Percentiles rank a stretch among this genome's conserved stretches.
Conservation (phyloP, 2,888 invertebrate species). For the Philonicus albiceps region DNA sequence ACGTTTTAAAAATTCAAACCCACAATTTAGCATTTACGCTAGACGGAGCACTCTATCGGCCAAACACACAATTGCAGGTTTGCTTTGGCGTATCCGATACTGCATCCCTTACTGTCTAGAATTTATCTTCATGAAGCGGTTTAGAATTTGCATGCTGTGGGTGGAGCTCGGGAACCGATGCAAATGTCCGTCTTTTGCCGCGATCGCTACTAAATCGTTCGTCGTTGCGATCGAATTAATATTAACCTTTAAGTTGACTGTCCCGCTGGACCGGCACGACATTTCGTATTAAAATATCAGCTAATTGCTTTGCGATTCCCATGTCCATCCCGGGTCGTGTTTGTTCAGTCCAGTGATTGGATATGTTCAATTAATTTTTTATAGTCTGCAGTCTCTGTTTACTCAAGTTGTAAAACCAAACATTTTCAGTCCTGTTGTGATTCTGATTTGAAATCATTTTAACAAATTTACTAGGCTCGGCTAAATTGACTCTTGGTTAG, state of each 20-base stretch:
- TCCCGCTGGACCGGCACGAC: background rate
- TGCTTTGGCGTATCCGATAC: constrained; percentile 44
- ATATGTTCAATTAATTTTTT: constrained; percentile 32
- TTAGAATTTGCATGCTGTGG: background rate
- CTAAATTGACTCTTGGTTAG: background rate
- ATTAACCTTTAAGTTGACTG: background rate
- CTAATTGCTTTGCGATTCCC: constrained; percentile 15
- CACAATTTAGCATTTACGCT: constrained; percentile 48
- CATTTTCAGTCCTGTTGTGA: constrained; percentile 10
- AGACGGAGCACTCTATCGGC: constrained; percentile 46
- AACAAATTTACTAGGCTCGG: constrained; percentile 22
- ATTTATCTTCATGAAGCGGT: constrained; percentile 10
- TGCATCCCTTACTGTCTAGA: background rate
- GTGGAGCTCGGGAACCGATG: background rate
- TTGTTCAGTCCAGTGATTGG: background rate
- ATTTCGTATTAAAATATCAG: background rate
- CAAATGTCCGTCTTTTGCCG: background rate
- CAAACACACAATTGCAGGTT: constrained; percentile 47
- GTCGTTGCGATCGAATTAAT: background rate
- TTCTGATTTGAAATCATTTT: constrained; percentile 31
- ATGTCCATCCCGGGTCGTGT: background rate
- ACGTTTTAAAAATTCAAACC: constrained; percentile 48
- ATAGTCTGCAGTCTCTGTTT: constrained; percentile 24
- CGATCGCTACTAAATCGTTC: background rate
- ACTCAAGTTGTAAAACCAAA: constrained; percentile 9